Percentiles rank a stretch among this genome's conserved stretches.
Evolutionary conservation across 2,888 invertebrate genomes (phyloP).

Genomic region (Noctua pronuba): DNA sequence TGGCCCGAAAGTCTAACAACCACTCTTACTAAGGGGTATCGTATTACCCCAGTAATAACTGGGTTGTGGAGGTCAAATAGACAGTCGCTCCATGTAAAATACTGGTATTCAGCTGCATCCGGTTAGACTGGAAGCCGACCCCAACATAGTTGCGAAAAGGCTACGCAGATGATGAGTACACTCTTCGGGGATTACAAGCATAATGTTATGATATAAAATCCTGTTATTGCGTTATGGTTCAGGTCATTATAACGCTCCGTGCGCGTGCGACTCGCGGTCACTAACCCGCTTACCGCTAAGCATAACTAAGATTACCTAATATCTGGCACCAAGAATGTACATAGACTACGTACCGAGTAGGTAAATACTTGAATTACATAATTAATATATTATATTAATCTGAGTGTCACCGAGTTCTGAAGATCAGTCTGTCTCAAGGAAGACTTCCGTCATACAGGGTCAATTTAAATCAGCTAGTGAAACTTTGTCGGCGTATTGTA

Average conservation of each 20-base stretch:
- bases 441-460: neutral
- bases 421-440: neutral
- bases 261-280: constrained; percentile 14
- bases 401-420: neutral
- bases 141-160: too few species aligned
- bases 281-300: constrained; percentile 22
- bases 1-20: too few species aligned
- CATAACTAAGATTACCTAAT: constrained; percentile 27
- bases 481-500: too few species aligned
- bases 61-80: too few species aligned
- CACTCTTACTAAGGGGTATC: too few species aligned
- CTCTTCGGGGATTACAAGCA: neutral
- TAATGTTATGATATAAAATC: neutral
- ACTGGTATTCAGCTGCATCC: too few species aligned
- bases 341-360: neutral
- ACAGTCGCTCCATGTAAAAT: too few species aligned
- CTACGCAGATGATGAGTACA: neutral
- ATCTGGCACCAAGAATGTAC: neutral
- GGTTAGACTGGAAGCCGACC: too few species aligned
- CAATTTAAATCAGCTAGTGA: too few species aligned
- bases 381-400: neutral
- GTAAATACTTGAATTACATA: constrained; percentile 8
- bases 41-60: too few species aligned
- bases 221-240: neutral
- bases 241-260: neutral